Base-by-base conservation (phyloP, 23 tunicate species). In the Ciona savignyi region DNA sequence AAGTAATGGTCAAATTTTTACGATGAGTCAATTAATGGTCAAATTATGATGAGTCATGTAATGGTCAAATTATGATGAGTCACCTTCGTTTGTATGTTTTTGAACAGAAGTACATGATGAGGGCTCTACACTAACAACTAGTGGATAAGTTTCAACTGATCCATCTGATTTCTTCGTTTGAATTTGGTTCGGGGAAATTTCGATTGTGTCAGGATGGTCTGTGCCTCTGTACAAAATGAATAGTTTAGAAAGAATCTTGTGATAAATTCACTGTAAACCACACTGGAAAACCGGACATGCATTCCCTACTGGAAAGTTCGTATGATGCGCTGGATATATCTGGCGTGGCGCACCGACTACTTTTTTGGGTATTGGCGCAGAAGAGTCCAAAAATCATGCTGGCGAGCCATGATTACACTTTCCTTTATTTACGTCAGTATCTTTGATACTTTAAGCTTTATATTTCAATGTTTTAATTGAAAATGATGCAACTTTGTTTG, bases 101-200 rank as follows among this genome's bases (percentile, higher is more conserved):
- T 70, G 75, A 9, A 87, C 49, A 25, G 79, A 51, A 1, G 85
- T 80, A 63, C 80, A 80, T 26, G 81, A 70, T 31, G 73, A 28
- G 3, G 94, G 94, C 75, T 87, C 94, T 61, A 81, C 33, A 27
- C 65, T 72, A n/a, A 87, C 74, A 19, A 75, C 80, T 29, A 87
- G 64, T 3, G 86, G 86, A 70, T 87, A 87, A 11, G 33, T 67
- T 25, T 76, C 65, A 23, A 23, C 33, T 0, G 78, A 19, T 20
- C 78, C 94, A 75, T 80, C 81, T 33, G 23, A 70, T 21, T 68
- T 48, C 35, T 71, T 69, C 23, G 85, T 33, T 1, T 66, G 32
- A 62, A 87, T 76, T 71, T 81, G 67, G 23, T 63, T 62, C 6
- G 94, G 86, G 32, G 63, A 30, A 0, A 87, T 64, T 34, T 76